Evolutionary conservation across 2,113 vertebrate species (phyloP), one percentile per base, ranked within the genome.

Genomic region (Urocolius indicus): DNA sequence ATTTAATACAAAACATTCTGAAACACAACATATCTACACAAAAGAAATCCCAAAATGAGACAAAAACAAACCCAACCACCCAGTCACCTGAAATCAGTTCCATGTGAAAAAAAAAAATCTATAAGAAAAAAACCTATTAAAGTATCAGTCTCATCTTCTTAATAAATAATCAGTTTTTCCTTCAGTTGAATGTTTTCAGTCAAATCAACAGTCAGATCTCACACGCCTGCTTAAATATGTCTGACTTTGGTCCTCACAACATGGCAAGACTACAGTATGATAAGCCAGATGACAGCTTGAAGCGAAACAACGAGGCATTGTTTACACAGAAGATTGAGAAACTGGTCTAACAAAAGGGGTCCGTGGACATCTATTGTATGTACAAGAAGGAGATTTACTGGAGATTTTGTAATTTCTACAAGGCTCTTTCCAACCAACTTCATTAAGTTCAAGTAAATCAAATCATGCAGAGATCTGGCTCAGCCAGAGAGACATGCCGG

Each of bases 401-500:
- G 94, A 96, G 97, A 97, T 98, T 98, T 97, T 97, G 93, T 96
- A 94, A 97, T 97, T 97, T 98, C 96, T 97, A 96, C 96, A 96
- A 97, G 94, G 89, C 93, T 96, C 90, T 96, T 97, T 96, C 95
- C 96, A 98, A 97, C 95, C 93, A 96, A 96, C 97, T 97, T 98
- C 97, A 98, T 98, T 98, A 98, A 98, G 94, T 96, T 94, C 93
- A 96, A 97, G 97, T 97, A 98, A 98, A 98, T 98, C 97, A 98
- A 97, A 98, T 97, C 97, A 97, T 95, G 97, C 97, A 97, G 97
- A 97, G 97, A 98, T 97, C 95, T 96, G 96, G 94, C 95, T 96
- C 91, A 95, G 96, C 78, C 85, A 97, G 95, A 96, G 92, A 96
- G 88, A 96, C 97, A 96, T 92, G 90, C 93, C 84, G 93, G 94